Base-by-base conservation (phyloP, 1,140 invertebrate genomes). In the Phenacoccus solenopsis region DNA sequence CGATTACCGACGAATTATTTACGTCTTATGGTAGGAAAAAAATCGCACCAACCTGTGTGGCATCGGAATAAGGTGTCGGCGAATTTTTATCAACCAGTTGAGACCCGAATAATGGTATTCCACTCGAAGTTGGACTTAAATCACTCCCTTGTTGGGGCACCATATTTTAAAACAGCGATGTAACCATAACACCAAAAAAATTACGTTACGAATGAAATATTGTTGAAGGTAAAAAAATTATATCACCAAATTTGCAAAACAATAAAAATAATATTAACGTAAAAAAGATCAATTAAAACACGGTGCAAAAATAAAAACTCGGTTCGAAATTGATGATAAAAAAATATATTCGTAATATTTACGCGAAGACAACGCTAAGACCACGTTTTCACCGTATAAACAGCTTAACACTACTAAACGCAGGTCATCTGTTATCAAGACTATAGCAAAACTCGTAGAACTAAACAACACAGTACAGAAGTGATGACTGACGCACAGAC, bases 21-120 rank as follows among this genome's bases (percentile, higher is more conserved):
- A 49, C 13, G 13, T n/a, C n/a, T n/a, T n/a, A n/a, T n/a, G n/a
- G n/a, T n/a, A n/a, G n/a, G n/a, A n/a, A n/a, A n/a, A n/a, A n/a
- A n/a, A n/a, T 57, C 71, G 35, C 32, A 69, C 84, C 85, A 85
- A 94, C 91, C 87, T 95, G 91, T 73, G 94, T 97, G 49, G 94
- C 94, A 84, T 98, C 94, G 72, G 93, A 92, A 81, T 98, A 98
- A 20, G 94, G 94, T 59, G 94, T 98, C 28, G 86, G 83, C 13
- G 93, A 95, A 80, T 91, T 90, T 80, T 92, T 89, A 81, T 91
- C 88, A 76, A 96, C 88, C 71, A 90, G 82, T 77, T 91, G 86
- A 49, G 91, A 93, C 74, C 91, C 91, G 80, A 94, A 94, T 72
- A 90, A 76, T 27, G 82, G 82, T 64, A 64, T 27, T 64, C 59